Conservation (phyloP, 37 sponge, comb jelly and placozoan species). For the Dysidea cf. avara region DNA sequence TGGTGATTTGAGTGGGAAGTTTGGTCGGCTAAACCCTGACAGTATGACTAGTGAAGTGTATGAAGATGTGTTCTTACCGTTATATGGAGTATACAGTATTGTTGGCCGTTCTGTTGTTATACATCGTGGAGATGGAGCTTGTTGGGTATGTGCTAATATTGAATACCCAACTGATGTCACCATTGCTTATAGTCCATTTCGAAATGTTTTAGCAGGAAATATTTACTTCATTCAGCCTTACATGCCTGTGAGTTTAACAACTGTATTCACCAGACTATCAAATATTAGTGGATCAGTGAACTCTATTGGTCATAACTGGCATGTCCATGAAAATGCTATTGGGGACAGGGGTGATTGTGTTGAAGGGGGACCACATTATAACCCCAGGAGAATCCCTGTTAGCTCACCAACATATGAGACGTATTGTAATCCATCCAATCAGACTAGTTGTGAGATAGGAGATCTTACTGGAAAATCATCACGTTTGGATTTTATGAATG, state of each 20-base stretch:
- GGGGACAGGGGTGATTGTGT: slow-evolving; percentile 6
- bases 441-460: slow-evolving; percentile 57
- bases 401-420: background rate
- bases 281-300: background rate
- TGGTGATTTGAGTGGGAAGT: slow-evolving; percentile 71
- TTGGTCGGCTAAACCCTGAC: slow-evolving; percentile 27
- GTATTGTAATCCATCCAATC: slow-evolving; percentile 23
- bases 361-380: slow-evolving; percentile 25
- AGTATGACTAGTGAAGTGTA: background rate
- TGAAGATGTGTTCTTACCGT: slow-evolving; percentile 36
- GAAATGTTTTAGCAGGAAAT: slow-evolving; percentile 38
- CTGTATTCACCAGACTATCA: slow-evolving; percentile 36
- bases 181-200: slow-evolving; percentile 41
- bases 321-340: slow-evolving; percentile 41
- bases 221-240: slow-evolving; percentile 41
- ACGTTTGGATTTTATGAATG: slow-evolving; percentile 19
- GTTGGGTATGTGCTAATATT: slow-evolving; percentile 74
- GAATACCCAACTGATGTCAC: slow-evolving; percentile 30
- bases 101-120: slow-evolving; percentile 72
- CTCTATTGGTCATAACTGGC: slow-evolving; percentile 55
- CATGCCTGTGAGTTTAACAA: background rate
- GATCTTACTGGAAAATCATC: slow-evolving; percentile 58
- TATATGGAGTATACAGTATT: slow-evolving; percentile 56
- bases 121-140: slow-evolving; percentile 8
- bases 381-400: slow-evolving; percentile 26